These are phyloP conservation scores for Euborellia annulipes DNA, from an alignment of 1,140 invertebrate genomes.

Conservation along the genomic window DNA sequence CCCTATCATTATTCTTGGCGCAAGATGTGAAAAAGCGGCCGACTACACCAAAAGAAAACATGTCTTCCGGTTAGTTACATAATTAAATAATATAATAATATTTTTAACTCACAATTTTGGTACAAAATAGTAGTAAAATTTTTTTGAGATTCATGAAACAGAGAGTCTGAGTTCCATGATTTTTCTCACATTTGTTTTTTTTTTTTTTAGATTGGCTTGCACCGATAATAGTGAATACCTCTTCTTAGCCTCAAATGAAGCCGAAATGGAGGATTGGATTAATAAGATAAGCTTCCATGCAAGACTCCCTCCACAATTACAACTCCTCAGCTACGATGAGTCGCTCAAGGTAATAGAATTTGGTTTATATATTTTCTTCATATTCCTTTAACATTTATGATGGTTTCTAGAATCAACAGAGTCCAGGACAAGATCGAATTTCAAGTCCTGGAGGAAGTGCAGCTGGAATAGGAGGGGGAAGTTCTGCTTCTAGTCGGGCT, in stretches of 20 bases:
- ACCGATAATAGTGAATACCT: slow-evolving; percentile 87
- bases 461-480: slow-evolving; percentile 12
- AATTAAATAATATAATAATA: not conserved
- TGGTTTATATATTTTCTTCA: not conserved
- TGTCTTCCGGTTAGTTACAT: slow-evolving; percentile 52
- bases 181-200: not conserved
- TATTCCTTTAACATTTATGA: slow-evolving; percentile 4
- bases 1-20: slow-evolving; percentile 78
- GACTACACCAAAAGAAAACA: slow-evolving; percentile 94
- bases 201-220: slow-evolving; percentile 46
- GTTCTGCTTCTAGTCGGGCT: slow-evolving; percentile 26
- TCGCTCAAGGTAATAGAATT: slow-evolving; percentile 26
- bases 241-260: slow-evolving; percentile 56
- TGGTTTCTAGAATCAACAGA: slow-evolving; percentile 17
- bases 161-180: not conserved
- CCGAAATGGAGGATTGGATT: slow-evolving; percentile 83
- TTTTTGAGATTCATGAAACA: not conserved
- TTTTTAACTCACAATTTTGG: too few relatives aligned
- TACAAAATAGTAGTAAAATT: slow-evolving; percentile 1
- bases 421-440: slow-evolving; percentile 12
- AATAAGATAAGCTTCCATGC: slow-evolving; percentile 89
- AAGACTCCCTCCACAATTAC: slow-evolving; percentile 71
- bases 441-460: slow-evolving; percentile 5
- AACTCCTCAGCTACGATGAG: slow-evolving; percentile 68
- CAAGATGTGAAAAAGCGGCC: slow-evolving; percentile 63